Base-by-base conservation (phyloP, 1,140 invertebrate species). In the Penaeus chinensis region DNA sequence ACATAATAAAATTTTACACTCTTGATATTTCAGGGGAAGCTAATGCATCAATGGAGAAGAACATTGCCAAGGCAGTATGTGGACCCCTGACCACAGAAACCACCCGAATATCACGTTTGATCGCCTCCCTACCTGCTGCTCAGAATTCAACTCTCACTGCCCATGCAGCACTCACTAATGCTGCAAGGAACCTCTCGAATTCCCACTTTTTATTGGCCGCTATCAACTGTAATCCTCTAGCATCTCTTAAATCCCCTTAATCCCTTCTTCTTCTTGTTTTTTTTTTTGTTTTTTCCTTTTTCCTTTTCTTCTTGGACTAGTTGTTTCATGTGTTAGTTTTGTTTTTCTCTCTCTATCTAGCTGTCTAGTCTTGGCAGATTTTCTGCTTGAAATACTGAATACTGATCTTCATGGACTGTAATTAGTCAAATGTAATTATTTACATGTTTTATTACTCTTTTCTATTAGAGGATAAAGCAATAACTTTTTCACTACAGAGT, bases 21-120 rank as follows among this genome's bases (percentile, higher is more conserved):
- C 2, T 13, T 54, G 54, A 13, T 54, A 54, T 82, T 69, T 3
- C n/a, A 86, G 84, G 84, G 84, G 84, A 86, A 60, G 63, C 84
- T 42, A 86, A 86, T 42, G 42, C 77, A 71, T 86, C 84, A 7
- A 37, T 86, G 62, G 84, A 86, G 65, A 79, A 37, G 66, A 86
- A 86, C 63, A 65, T 86, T 37, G 37, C 84, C 24, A 62, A 86
- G 42, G 66, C 77, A 24, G 60, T 86, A 37, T 65, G 78, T 24
- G 84, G 84, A 11, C 84, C 84, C 1, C 19, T 86, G 62, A 60
- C 11, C 27, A 66, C 79, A 22, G 77, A 86, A 63, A 66, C 62
- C 47, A 37, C 47, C 24, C 77, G 77, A 4, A 86, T 86, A n/a
- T 65, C 77, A 11, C 76, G 54, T 13, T 63, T 86, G 24, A 86